phyloP scores from a whole-genome alignment of 2,888 invertebrate species.

The Pyrochroa serraticornis region DNA sequence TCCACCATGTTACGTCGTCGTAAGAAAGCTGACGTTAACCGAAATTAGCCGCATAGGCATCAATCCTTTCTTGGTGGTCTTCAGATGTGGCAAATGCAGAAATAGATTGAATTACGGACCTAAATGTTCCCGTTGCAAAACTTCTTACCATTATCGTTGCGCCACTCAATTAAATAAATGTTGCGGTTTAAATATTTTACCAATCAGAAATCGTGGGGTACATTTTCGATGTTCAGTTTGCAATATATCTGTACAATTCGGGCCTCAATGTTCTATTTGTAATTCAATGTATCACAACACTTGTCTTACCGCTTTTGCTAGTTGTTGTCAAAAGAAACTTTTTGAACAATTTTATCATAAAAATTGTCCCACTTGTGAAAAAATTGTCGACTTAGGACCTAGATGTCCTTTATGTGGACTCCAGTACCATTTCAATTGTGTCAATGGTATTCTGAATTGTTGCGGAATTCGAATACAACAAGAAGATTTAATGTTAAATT shows the following conservation, averaged over 20 bases:
- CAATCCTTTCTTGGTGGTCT: not conserved
- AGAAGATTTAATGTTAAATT: not conserved
- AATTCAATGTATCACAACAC: not conserved
- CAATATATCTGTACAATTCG: not conserved
- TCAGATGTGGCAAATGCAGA: not conserved
- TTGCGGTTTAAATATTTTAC: not conserved
- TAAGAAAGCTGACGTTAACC: slow-evolving; percentile 1
- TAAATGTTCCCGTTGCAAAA: not conserved
- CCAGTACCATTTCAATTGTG: slow-evolving; percentile 1
- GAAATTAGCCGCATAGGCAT: slow-evolving; percentile 6
- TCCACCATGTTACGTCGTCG: slow-evolving; percentile 1
- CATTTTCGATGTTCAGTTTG: not conserved
- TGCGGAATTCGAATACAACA: not conserved
- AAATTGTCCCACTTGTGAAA: not conserved
- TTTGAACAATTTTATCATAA: not conserved
- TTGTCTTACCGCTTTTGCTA: not conserved
- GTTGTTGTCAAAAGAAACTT: not conserved
- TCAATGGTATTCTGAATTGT: not conserved
- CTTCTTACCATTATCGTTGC: slow-evolving; percentile 4
- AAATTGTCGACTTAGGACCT: not conserved
- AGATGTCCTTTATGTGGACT: slow-evolving; percentile 1
- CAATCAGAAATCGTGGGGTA: not conserved
- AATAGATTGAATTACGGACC: not conserved
- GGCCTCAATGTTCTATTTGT: slow-evolving; percentile 1
- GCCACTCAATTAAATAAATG: not conserved